Evolutionary conservation across 2,113 vertebrate species (phyloP), one percentile per base, ranked within the genome.

Genomic region (Actenoides lindsayi): DNA sequence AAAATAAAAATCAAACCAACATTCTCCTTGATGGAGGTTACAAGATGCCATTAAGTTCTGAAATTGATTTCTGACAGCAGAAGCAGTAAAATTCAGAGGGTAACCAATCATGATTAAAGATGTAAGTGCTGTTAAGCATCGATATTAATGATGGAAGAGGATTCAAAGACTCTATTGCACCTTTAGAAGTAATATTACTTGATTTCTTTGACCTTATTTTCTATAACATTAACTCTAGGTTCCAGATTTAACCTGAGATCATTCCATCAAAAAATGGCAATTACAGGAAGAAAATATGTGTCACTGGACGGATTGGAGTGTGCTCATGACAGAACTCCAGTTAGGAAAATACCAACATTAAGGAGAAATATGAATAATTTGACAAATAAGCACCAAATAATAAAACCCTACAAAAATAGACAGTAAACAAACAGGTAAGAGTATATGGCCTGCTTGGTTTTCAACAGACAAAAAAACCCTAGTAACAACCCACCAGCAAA

Each of bases 121-220:
- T 89, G 17, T 56, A 71, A 81, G 83, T 81, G 81, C 87, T 95
- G 68, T 70, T 54, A 54, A 33, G 80, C 50, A 82, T 48, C 6
- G 27, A 76, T 65, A 89, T 82, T 67, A 89, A 90, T 25, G 68
- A 50, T 3, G 19, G 70, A 91, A 94, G 93, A 75, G n/a, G 33
- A 73, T 64, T 25, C 33, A 56, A 92, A 71, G 54, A 65, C 41
- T 23, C 21, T 78, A 41, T 4, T 77, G 48, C 2, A 11, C 89
- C 50, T 88, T 65, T 82, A n/a, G 23, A 73, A 60, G 64, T 46
- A 42, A 87, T 16, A 21, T 63, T 44, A 67, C 31, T 89, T 64
- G 37, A 79, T 78, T 46, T 75, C 41, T 60, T 88, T 44, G 90
- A 90, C 59, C 70, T 96, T 93, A 93, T 81, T 83, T 96, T 94